Evolutionary conservation across 2,888 invertebrate species (phyloP).

Genomic region (Pollenia angustigena): DNA sequence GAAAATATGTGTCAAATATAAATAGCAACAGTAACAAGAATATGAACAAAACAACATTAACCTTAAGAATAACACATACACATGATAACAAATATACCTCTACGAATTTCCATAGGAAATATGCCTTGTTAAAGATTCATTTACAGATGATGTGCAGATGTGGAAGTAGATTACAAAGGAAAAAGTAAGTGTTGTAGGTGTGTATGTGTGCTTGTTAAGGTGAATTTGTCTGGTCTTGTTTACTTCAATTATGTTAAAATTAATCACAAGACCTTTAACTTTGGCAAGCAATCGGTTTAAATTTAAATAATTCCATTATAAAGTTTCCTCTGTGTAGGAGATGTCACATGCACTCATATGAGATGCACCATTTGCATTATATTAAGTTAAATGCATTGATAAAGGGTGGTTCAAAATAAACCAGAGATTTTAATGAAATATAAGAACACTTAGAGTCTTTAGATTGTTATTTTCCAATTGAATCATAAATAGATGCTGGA

Average conservation of each 20-base stretch:
- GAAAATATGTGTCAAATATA: slow-evolving; percentile 10
- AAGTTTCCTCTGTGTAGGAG: background rate
- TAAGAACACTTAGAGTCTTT: too few relatives aligned
- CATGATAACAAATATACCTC: too few relatives aligned
- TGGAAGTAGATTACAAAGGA: background rate
- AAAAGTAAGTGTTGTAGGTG: too few relatives aligned
- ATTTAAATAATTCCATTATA: slow-evolving; percentile 23
- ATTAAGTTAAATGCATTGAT: background rate
- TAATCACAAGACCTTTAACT: background rate
- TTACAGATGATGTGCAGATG: background rate
- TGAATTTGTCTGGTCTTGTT: slow-evolving; percentile 25
- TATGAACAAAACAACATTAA: background rate
- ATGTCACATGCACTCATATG: background rate
- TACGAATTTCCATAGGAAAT: too few relatives aligned
- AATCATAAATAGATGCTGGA: too few relatives aligned
- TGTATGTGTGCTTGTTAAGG: too few relatives aligned
- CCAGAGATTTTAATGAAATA: too few relatives aligned
- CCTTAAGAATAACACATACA: background rate
- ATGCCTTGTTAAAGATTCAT: too few relatives aligned
- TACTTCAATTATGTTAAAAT: slow-evolving; percentile 2
- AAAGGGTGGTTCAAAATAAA: too few relatives aligned
- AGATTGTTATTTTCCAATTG: too few relatives aligned
- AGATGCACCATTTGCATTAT: background rate
- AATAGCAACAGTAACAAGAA: background rate
- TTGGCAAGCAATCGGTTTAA: background rate